Percentiles rank a stretch among this genome's conserved stretches.
These are phyloP conservation scores for Plebejus argus DNA, from an alignment of 2,888 invertebrate species.

Conservation along the genomic window DNA sequence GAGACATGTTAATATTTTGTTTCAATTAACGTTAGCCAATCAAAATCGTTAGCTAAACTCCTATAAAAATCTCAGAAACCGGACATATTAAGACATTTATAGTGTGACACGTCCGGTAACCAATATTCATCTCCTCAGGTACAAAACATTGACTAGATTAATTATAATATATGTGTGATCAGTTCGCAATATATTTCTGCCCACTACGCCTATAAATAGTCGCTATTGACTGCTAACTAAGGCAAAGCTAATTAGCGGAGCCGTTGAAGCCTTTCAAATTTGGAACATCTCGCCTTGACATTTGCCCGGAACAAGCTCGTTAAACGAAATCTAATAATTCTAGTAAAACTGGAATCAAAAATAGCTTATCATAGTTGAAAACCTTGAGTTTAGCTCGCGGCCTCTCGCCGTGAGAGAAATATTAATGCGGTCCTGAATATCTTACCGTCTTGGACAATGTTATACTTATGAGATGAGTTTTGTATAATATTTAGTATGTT, in stretches of 20 bases:
- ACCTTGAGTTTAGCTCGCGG: slow-evolving; percentile 24
- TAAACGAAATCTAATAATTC: slow-evolving; percentile 24
- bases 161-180: neutral
- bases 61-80: no score
- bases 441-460: neutral
- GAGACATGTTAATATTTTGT: neutral
- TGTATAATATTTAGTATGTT: neutral
- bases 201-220: neutral
- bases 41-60: neutral
- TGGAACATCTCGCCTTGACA: slow-evolving; percentile 27
- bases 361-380: slow-evolving; percentile 26
- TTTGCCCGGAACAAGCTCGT: slow-evolving; percentile 2
- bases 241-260: neutral
- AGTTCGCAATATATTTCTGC: neutral
- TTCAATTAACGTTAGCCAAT: neutral
- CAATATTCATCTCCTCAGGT: neutral
- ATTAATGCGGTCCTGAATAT: neutral
- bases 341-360: slow-evolving; percentile 29
- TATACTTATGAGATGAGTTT: neutral
- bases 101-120: neutral
- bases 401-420: slow-evolving; percentile 30
- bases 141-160: neutral
- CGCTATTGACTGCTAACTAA: neutral
- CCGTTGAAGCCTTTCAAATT: slow-evolving; percentile 8
- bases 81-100: no score